Evolutionary conservation across 1,140 invertebrate genomes (phyloP), one percentile per base, ranked within the genome.

Genomic region (Hylaeus anthracinus): DNA sequence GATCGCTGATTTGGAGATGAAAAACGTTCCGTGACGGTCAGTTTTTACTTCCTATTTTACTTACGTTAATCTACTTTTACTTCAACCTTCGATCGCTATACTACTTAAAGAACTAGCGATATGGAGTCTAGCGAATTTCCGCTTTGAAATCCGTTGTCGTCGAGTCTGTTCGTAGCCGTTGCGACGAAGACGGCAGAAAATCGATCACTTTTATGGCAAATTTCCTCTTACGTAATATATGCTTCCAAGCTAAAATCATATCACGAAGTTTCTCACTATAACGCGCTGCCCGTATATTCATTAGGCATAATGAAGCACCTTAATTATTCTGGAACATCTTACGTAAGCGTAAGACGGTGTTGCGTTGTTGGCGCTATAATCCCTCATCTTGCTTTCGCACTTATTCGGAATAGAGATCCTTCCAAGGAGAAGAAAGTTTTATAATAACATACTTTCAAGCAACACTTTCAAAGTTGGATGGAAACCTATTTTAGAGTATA

Each of bases 281-380:
- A 43, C 12, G 41, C 10, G 53, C 8, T 26, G 15, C 15, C 14
- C 41, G 12, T 69, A n/a, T 37, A 67, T 41, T 48, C 55, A 66
- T 77, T 78, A 72, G 41, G n/a, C 48, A 48, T 84, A 79, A 77
- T 56, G 63, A 83, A 70, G 56, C 56, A 15, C 61, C 69, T 73
- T 83, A 83, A 84, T 84, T 84, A 83, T 83, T 83, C 74, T 72
- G 75, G 55, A 41, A 83, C 74, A 58, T 41, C 64, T 84, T 79
- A 64, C 70, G 37, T 69, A 83, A 84, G 39, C 53, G 43, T 37
- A 63, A n/a, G 67, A 82, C 71, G 41, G 41, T 55, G 72, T 74
- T 65, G 39, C 43, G 43, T 61, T 61, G 43, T 14, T 41, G 5
- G 14, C 9, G 43, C 39, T 72, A 48, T 37, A 60, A n/a, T 64